Conservation (phyloP, 2,797 vertebrate genomes). For the Tolypeutes matacus region DNA sequence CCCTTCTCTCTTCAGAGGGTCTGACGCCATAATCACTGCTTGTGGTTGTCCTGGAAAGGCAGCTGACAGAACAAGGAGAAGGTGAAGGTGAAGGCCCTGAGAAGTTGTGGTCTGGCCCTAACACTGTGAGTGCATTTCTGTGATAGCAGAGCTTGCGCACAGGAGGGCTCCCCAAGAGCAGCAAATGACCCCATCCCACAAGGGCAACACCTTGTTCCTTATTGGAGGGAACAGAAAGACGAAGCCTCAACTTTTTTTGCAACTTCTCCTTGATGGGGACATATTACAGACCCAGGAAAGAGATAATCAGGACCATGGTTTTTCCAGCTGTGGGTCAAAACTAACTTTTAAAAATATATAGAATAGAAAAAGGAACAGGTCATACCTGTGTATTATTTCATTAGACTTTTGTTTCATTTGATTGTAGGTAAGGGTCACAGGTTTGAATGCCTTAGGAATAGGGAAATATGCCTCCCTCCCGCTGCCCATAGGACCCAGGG, state of each 20-base stretch:
- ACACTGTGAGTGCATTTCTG: rapidly evolving
- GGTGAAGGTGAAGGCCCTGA: conserved; percentile 25
- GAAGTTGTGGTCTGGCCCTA: rapidly evolving
- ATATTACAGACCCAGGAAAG: neutral
- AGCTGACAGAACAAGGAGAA: conserved; percentile 86
- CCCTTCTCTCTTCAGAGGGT: conserved; percentile 93
- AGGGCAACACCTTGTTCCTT: neutral
- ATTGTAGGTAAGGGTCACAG: rapidly evolving
- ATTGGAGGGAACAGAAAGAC: neutral
- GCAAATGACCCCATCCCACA: no score
- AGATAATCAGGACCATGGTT: neutral
- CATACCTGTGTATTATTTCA: neutral
- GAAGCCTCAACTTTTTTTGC: neutral
- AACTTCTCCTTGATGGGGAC: neutral
- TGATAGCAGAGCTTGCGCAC: rapidly evolving
- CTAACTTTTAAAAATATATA: neutral
- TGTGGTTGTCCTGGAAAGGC: conserved; percentile 92
- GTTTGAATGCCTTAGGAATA: neutral
- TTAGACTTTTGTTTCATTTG: neutral
- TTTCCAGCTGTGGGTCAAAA: neutral
- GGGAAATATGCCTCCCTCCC: neutral
- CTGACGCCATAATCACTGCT: conserved; percentile 94
- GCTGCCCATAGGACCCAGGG: neutral
- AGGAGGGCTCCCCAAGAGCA: neutral
- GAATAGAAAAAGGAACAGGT: neutral